These are phyloP conservation scores for Scaptomyza reducta DNA, from an alignment of 2,888 invertebrate genomes.

Conservation along the genomic window DNA sequence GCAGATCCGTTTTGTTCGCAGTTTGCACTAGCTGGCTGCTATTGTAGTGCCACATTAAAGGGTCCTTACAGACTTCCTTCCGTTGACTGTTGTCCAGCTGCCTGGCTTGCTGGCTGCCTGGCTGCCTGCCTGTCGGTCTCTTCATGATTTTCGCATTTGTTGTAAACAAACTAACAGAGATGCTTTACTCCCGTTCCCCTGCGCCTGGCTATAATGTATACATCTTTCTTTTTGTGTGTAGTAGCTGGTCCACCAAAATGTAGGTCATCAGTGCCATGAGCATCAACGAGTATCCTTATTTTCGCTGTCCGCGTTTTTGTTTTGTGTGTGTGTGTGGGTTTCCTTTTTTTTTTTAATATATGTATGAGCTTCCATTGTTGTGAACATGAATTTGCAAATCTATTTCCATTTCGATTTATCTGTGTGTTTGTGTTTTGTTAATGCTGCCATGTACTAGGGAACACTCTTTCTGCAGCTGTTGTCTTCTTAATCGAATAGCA, in stretches of 20 bases:
- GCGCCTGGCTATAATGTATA: conserved; percentile 37
- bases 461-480: conserved; percentile 35
- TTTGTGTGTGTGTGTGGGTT: neutral
- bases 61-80: conserved; percentile 61
- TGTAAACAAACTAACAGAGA: conserved; percentile 60
- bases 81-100: conserved; percentile 20
- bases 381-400: conserved; percentile 74
- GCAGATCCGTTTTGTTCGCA: conserved; percentile 57
- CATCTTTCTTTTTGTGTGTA: conserved; percentile 29
- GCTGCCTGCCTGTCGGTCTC: conserved; percentile 17
- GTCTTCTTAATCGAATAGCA: conserved; percentile 73
- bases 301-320: conserved; percentile 14
- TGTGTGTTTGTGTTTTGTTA: conserved; percentile 34
- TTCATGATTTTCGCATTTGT: conserved; percentile 62
- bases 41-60: conserved; percentile 56
- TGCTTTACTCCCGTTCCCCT: conserved; percentile 6
- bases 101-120: conserved; percentile 7
- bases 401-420: conserved; percentile 70
- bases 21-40: conserved; percentile 32
- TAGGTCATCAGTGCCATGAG: conserved; percentile 63
- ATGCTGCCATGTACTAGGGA: conserved; percentile 31
- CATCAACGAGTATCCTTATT: conserved; percentile 46
- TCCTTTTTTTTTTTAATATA: conserved; percentile 30
- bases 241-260: conserved; percentile 46
- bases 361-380: conserved; percentile 55